Base-by-base conservation (phyloP, 2,888 invertebrate genomes). In the Megalurothrips usitatus region DNA sequence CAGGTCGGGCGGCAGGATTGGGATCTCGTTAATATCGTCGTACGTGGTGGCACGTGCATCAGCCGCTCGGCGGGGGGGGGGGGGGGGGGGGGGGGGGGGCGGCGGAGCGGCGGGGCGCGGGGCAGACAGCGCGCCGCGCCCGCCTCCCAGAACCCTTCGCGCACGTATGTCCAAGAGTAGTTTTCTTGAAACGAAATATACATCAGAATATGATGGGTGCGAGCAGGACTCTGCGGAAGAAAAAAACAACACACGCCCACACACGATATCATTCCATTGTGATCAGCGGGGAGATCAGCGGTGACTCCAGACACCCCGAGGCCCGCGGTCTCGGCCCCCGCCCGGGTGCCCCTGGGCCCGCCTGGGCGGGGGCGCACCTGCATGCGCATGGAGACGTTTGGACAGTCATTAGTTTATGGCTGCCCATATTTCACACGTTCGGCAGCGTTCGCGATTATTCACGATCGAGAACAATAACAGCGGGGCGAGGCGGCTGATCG, bases 21-120 rank as follows among this genome's bases (percentile, higher is more conserved):
- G 58, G 58, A 58, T 58, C 58, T 58, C 58, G 58, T 58, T 58
- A 58, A 58, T 58, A 58, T 58, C 58, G 58, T 19, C 58, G 58
- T 58, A 17, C 58, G 58, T 17, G 58, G 14, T 19, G 52, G 52
- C 52, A 58, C 58, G 17, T 19, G 58, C 19, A 52, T 52, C 19
- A 19, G 19, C 58, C 14, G 58, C 19, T 14, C 19, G 19, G 58
- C 58, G 58, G 58, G 58, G 17, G 58, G 58, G 14, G 58, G 52
- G 10, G 52, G 2, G 52, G 52, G 10, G 52, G 14, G 2, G 52
- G 4, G 52, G 6, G 52, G 52, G 52, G 52, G 14, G 52, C 14
- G 52, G 58, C 58, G 58, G 52, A 19, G 52, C 2, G 52, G 52
- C 1, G 52, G 14, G 2, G 52, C 14, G 52, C 52, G 52, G 52